Conservation (phyloP, 2,113 vertebrate genomes). For the Hippocampus mohnikei region DNA sequence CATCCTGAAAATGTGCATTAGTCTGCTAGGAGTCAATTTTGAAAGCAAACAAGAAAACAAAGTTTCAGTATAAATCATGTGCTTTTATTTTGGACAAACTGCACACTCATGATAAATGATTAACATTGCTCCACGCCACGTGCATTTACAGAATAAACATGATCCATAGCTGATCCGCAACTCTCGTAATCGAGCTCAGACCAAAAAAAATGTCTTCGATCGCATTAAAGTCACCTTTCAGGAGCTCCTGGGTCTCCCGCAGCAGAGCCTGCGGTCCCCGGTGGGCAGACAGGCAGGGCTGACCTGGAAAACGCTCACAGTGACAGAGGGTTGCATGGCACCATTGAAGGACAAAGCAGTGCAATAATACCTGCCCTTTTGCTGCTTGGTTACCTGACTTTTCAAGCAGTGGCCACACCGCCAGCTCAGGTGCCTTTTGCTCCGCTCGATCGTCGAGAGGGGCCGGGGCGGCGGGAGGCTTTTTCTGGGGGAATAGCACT, state of each 20-base stretch:
- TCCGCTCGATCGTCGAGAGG: constrained; percentile 35
- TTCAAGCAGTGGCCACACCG: constrained; percentile 47
- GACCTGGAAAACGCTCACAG: constrained; percentile 69
- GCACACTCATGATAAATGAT: background rate
- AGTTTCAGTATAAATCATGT: background rate
- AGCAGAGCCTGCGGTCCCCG: constrained; percentile 31
- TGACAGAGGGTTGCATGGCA: constrained; percentile 10
- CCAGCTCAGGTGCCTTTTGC: constrained; percentile 31
- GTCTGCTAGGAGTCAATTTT: no score
- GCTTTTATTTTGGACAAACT: background rate
- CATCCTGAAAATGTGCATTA: no score
- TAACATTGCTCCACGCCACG: background rate
- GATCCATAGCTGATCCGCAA: background rate
- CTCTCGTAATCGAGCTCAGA: background rate
- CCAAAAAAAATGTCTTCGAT: background rate
- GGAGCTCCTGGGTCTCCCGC: constrained; percentile 22
- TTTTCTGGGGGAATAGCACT: constrained; percentile 39
- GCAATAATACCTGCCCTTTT: constrained; percentile 54
- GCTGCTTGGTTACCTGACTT: constrained; percentile 62
- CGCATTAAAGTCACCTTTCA: constrained; percentile 47
- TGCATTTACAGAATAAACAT: background rate
- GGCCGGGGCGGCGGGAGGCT: constrained; percentile 22
- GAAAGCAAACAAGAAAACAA: background rate
- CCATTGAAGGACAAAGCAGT: constrained; percentile 33
- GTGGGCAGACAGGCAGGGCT: background rate